phyloP scores from a whole-genome alignment of 2,888 invertebrate species.

The Baccha elongata region DNA sequence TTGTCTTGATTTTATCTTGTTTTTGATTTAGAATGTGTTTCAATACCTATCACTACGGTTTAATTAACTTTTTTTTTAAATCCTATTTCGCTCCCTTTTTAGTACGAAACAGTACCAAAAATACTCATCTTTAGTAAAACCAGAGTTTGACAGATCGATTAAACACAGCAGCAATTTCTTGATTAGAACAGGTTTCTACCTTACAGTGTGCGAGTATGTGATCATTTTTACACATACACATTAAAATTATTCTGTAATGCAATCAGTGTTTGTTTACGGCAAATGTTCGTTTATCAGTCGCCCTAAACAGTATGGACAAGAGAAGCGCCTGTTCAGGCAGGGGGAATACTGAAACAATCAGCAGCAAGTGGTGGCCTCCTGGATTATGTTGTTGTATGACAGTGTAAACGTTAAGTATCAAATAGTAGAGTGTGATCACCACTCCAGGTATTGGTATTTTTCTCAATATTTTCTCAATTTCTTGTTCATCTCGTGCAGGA shows the following conservation, averaged over 20 bases:
- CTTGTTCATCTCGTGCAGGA: constrained; percentile 47
- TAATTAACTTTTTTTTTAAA: too few relatives aligned
- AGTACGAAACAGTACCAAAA: constrained; percentile 42
- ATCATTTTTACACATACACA: constrained; percentile 42
- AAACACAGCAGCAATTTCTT: constrained; percentile 63
- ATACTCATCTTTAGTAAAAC: constrained; percentile 42
- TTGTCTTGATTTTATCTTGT: too few relatives aligned
- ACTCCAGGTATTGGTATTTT: constrained; percentile 43
- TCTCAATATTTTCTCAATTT: constrained; percentile 48
- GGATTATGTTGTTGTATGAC: constrained; percentile 50
- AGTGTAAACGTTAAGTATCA: constrained; percentile 50
- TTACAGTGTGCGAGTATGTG: constrained; percentile 53
- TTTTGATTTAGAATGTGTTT: too few relatives aligned
- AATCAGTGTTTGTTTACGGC: constrained; percentile 70
- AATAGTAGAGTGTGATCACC: constrained; percentile 45
- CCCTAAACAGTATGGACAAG: constrained; percentile 36
- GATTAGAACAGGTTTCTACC: constrained; percentile 63
- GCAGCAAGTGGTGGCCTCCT: constrained; percentile 52
- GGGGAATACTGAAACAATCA: constrained; percentile 54
- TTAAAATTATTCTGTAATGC: constrained; percentile 25
- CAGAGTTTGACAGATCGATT: constrained; percentile 72
- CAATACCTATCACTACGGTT: too few relatives aligned
- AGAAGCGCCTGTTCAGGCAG: constrained; percentile 45
- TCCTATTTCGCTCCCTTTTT: constrained; percentile 3
- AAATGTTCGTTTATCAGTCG: constrained; percentile 65